A percentile compares a stretch with the other conserved stretches of the same genome.
Conservation (phyloP, 2,888 invertebrate species). For the Parnassius apollo region DNA sequence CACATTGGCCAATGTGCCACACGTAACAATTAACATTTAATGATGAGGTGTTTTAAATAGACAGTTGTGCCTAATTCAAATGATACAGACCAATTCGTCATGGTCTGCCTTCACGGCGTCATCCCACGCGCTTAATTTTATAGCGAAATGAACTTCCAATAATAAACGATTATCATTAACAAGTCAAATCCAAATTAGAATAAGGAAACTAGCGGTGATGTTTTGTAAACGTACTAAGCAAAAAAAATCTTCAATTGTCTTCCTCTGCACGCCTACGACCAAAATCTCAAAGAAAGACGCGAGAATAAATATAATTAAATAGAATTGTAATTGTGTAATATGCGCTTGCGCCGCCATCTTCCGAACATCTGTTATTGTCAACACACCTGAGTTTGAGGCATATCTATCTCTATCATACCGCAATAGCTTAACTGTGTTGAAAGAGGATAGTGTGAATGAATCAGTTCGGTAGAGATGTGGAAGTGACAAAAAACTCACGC, state of each 20-base stretch:
- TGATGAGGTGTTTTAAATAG: slow-evolving; percentile 18
- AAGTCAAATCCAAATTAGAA: slow-evolving; percentile 58
- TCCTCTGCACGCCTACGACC: slow-evolving; percentile 58
- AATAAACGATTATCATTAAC: slow-evolving; percentile 49
- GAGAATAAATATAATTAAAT: slow-evolving; percentile 76
- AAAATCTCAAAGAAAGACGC: slow-evolving; percentile 56
- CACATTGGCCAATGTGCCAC: no score
- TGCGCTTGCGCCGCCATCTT: slow-evolving; percentile 62
- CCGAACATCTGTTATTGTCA: slow-evolving; percentile 79
- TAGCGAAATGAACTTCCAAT: slow-evolving; percentile 39
- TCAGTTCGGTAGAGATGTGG: slow-evolving; percentile 64
- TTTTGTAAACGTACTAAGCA: slow-evolving; percentile 56
- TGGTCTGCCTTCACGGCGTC: slow-evolving; percentile 3
- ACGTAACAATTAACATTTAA: slow-evolving; percentile 14
- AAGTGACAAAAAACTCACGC: slow-evolving; percentile 80
- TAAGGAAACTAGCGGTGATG: slow-evolving; percentile 53
- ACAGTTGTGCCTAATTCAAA: slow-evolving; percentile 22
- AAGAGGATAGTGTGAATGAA: slow-evolving; percentile 46
- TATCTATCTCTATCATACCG: slow-evolving; percentile 44
- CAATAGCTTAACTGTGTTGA: slow-evolving; percentile 27
- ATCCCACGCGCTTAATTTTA: slow-evolving; percentile 20
- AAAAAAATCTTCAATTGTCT: slow-evolving; percentile 64
- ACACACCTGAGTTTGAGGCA: slow-evolving; percentile 71
- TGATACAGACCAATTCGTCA: slow-evolving; percentile 16
- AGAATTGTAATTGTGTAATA: slow-evolving; percentile 79